Evolutionary conservation across 2,797 vertebrate species (phyloP), one percentile per base, ranked within the genome.

Genomic region (Halcyon smyrnensis): DNA sequence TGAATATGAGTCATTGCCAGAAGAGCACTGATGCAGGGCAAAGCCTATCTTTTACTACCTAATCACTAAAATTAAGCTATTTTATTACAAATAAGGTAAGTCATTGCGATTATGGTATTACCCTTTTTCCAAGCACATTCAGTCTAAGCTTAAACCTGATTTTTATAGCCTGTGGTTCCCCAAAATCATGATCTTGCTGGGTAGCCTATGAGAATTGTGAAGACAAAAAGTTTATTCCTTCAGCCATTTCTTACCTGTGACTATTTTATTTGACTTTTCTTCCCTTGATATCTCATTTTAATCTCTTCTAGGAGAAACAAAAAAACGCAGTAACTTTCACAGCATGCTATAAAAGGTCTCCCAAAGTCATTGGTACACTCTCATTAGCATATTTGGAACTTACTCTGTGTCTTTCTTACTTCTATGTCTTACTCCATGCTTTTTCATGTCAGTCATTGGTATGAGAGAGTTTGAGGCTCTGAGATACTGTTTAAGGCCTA

Each of bases 1-100:
- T 43, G 32, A 90, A 43, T 79, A 64, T 73, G 80, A 94, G 37
- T 77, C 94, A 92, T 13, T 92, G 70, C 24, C 84, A 90, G 21
- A 57, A 81, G 57, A 90, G 59, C 15, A 43, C 15, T 79, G 78
- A 51, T 76, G 30, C 75, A 82, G 67, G 70, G 63, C 67, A 87
- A 89, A 93, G 30, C 12, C 54, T 60, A 70, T 83, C 43, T 84
- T 92, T 69, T 63, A 82, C 43, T 63, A 87, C 19, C 12, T 74
- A 62, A 70, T 70, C n/a, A 51, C 36, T 54, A 84, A 87, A 96
- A 91, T 74, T 69, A 76, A 82, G 51, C 24, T 67, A 36, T 10
- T 82, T 87, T 57, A 70, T n/a, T 63, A 36, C 11, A 92, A 82
- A n/a, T 36, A 69, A 6, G n/a, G 20, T 28, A 76, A 54, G 6